phyloP scores from a whole-genome alignment of 2,113 vertebrate species.

The Elephas maximus region DNA sequence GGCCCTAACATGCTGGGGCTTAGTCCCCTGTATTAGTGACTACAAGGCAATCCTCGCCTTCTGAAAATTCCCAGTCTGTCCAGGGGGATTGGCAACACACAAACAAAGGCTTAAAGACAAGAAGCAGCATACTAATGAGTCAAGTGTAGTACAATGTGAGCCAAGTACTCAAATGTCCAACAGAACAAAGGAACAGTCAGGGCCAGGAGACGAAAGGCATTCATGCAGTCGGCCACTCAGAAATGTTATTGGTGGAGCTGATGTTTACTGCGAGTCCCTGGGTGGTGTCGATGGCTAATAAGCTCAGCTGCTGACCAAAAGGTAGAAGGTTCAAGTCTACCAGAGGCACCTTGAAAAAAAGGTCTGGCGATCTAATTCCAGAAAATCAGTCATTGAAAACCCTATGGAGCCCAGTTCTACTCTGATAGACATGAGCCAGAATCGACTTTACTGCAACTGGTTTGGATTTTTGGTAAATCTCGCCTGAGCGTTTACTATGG shows the following conservation, averaged over 20 bases:
- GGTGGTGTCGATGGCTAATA: too few relatives aligned
- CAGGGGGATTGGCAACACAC: background rate
- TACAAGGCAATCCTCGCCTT: background rate
- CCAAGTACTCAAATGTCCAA: background rate
- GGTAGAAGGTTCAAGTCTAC: background rate
- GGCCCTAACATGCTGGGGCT: background rate
- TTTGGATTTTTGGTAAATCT: background rate
- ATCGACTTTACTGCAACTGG: background rate
- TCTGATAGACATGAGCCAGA: background rate
- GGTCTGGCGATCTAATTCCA: background rate
- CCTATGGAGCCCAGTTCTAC: background rate
- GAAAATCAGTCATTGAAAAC: background rate
- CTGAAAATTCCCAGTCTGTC: background rate
- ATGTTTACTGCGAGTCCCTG: background rate
- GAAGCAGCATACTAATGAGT: background rate
- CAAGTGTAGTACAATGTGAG: rapidly evolving
- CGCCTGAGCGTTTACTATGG: rapidly evolving
- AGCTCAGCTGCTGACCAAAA: background rate
- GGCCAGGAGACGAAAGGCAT: background rate
- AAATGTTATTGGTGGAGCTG: background rate
- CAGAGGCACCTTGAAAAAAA: background rate
- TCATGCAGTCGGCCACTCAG: background rate
- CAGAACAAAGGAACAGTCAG: background rate
- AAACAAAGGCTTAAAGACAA: background rate
- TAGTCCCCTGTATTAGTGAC: rapidly evolving